Conservation (phyloP, 2,797 vertebrate species). For the Pipistrellus pygmaeus region DNA sequence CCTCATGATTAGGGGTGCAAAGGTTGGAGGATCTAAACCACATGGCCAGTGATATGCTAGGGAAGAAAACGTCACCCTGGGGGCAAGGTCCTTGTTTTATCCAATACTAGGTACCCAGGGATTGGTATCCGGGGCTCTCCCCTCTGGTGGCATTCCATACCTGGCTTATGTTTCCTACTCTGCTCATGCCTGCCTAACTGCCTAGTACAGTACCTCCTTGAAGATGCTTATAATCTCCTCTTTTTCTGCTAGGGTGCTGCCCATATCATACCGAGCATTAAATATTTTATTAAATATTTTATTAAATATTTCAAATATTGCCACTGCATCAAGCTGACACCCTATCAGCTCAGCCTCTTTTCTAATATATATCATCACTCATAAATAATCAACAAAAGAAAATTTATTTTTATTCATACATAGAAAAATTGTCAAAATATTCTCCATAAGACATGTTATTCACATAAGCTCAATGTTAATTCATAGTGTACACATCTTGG, state of each 20-base stretch:
- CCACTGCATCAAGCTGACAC: fast-evolving
- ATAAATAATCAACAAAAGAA: neutral
- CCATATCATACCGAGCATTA: neutral
- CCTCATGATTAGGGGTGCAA: neutral
- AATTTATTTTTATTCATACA: neutral
- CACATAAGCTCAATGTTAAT: neutral
- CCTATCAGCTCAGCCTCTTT: neutral
- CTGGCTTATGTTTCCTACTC: neutral
- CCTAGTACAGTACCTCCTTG: neutral
- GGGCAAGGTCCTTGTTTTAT: neutral
- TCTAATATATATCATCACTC: neutral
- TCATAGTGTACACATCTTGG: neutral
- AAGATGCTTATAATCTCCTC: neutral
- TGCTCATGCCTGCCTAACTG: neutral
- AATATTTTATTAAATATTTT: neutral
- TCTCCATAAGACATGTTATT: neutral
- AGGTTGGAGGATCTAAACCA: neutral
- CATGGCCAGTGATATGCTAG: neutral
- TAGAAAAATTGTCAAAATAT: neutral
- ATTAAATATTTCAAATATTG: neutral
- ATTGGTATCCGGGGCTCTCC: neutral
- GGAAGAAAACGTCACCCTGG: neutral
- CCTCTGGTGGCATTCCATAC: neutral
- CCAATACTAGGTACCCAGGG: neutral
- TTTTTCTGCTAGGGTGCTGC: neutral